Percentiles rank a stretch among this genome's conserved stretches.
Conservation (phyloP, 2,113 vertebrate species). For the Indri indri region DNA sequence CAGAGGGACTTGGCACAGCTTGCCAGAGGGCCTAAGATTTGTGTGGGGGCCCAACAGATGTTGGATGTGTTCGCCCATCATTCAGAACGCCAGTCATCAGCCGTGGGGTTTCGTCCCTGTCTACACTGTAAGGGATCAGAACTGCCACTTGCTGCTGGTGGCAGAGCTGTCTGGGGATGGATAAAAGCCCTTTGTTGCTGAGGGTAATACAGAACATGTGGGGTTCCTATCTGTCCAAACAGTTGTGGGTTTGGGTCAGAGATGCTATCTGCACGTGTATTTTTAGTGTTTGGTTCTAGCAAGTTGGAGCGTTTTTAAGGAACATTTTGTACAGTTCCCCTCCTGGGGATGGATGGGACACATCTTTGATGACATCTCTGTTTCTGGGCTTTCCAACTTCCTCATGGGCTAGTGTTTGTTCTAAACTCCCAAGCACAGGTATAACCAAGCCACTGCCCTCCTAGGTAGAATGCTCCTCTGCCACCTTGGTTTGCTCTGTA, state of each 20-base stretch:
- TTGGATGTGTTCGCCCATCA: not conserved
- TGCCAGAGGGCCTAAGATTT: conserved; percentile 11
- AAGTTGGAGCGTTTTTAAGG: not conserved
- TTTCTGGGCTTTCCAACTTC: not conserved
- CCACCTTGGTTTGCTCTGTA: not conserved
- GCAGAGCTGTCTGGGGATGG: not conserved
- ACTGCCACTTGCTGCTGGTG: not conserved
- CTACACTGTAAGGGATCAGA: not conserved
- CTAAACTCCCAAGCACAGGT: not conserved
- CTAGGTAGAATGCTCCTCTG: not conserved
- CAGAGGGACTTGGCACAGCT: not conserved
- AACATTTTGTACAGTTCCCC: too few species aligned
- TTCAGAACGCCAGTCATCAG: not conserved
- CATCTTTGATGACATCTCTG: not conserved
- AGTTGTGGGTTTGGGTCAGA: not conserved
- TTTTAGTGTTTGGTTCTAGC: not conserved
- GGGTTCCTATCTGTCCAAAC: not conserved
- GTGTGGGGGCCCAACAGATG: not conserved
- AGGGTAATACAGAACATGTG: not conserved
- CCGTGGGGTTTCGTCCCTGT: not conserved
- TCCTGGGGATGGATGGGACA: not conserved
- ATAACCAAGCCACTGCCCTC: not conserved
- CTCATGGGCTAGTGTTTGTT: not conserved
- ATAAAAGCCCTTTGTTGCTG: not conserved
- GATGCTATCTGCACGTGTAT: not conserved